Conservation (phyloP, 2,888 invertebrate species). For the Cataglyphis altisquamis region DNA sequence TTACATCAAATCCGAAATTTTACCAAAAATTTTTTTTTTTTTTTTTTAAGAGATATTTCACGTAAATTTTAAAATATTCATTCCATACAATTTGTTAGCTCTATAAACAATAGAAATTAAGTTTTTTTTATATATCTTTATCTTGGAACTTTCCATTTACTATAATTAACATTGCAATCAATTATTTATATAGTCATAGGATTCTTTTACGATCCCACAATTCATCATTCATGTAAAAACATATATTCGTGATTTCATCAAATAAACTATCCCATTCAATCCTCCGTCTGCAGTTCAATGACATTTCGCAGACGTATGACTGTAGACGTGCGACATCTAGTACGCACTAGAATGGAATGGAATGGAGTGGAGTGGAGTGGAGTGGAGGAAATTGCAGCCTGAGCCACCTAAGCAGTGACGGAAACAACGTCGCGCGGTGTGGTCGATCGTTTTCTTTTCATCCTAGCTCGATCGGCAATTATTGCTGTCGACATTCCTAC, state of each 20-base stretch:
- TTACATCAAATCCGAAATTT: background rate
- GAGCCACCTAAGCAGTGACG: background rate
- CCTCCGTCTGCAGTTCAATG: background rate
- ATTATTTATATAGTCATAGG: no score
- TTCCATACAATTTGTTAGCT: background rate
- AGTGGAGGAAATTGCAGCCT: background rate
- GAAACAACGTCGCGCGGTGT: background rate
- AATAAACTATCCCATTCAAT: background rate
- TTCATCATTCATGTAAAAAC: background rate
- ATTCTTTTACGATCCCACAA: no score
- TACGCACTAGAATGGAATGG: background rate
- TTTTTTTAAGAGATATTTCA: background rate
- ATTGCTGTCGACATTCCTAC: background rate
- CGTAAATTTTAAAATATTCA: background rate
- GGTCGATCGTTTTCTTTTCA: conserved; percentile 8
- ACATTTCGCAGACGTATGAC: background rate
- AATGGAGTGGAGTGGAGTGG: background rate
- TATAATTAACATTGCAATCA: background rate
- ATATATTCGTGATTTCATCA: background rate
- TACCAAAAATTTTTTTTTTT: background rate
- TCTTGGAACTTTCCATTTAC: background rate
- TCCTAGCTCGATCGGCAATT: conserved; percentile 26
- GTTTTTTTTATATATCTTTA: background rate
- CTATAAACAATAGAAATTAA: background rate
- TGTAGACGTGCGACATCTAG: conserved; percentile 3